Evolutionary conservation across 2,113 vertebrate species (phyloP), one percentile per base, ranked within the genome.

Genomic region (Tylochromis polylepis): DNA sequence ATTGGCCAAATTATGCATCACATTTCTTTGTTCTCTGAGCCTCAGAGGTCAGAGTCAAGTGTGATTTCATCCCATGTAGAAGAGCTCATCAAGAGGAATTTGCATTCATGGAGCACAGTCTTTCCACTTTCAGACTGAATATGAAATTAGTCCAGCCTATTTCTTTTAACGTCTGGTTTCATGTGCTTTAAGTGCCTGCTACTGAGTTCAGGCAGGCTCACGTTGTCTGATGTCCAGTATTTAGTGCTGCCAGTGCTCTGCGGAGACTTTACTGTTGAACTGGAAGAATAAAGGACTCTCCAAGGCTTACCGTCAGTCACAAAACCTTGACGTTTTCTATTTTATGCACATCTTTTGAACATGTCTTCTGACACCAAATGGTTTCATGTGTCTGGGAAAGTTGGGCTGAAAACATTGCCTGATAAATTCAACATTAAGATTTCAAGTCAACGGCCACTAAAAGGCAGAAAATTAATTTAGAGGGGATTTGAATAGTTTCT

Each of bases 401-500:
- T 79, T 55, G 8, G 56, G 31, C 6, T 22, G 9, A 78, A 91
- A 87, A 89, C 85, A 84, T 85, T 8, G 56, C 78, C 70, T 70
- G 55, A 84, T 90, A 29, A 85, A 79, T 91, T 92, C 60, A 70
- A 75, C 86, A 91, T 93, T 85, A 78, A 87, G 77, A 90, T 93
- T 72, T 88, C 57, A 87, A 81, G 77, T 85, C 65, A 24, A 89
- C 34, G 24, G 29, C 79, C 79, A 91, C 87, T 90, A 87, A 94
- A 93, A 89, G 79, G 88, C 84, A 87, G 81, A 93, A 94, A 92
- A 94, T 94, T 89, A 92, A 93, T 94, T 95, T 92, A 88, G 91
- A 92, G 57, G 81, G 91, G 86, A 91, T 93, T 92, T 93, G 83
- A 94, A 94, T 88, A 88, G 92, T 93, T 95, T 92, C 89, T 91